Base-by-base conservation (phyloP, 2,888 invertebrate genomes). In the Melolontha melolontha region DNA sequence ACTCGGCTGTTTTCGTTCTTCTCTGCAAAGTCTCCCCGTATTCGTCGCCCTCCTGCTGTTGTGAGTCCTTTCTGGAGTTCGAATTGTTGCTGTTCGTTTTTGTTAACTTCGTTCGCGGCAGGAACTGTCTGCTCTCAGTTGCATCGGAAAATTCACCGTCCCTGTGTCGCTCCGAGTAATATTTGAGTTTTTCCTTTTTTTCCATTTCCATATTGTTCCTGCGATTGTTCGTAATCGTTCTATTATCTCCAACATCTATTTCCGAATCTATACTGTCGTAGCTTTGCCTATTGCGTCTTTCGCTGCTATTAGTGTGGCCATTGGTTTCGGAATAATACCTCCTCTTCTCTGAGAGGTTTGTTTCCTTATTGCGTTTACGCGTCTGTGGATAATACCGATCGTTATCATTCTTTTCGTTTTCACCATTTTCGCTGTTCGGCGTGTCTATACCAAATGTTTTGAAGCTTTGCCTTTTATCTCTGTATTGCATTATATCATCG, bases 31-130 rank as follows among this genome's bases (percentile, higher is more conserved):
- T 86, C 79, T 82, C 84, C 12, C 80, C 83, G 69, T 84, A 84
- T 59, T 84, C 83, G 76, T 82, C 81, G 66, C 83, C 67, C 42
- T 81, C 80, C 10, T 76, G 78, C 34, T 62, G 59, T 29, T 82
- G 82, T 66, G 81, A 78, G 40, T 83, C 80, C 70, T 80, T 78
- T 69, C 80, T 79, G 70, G 74, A 74, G 49, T 78, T 80, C 5
- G 80, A 77, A 64, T 79, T 79, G 70, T 78, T 80, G 71, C 83
- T 82, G 71, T 84, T 83, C 73, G 87, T 86, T 77, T 91, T 89
- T 59, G 90, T 82, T 52, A 91, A 82, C 79, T 92, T 92, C 1
- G 92, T 92, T 67, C 92, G 86, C 0, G 92, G 92, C 51, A 92
- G 83, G 66, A 91, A 84, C 76, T 87, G 88, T 39, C 86, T 86